phyloP scores from a whole-genome alignment of 2,113 vertebrate species.

The Dipodomys ordii region DNA sequence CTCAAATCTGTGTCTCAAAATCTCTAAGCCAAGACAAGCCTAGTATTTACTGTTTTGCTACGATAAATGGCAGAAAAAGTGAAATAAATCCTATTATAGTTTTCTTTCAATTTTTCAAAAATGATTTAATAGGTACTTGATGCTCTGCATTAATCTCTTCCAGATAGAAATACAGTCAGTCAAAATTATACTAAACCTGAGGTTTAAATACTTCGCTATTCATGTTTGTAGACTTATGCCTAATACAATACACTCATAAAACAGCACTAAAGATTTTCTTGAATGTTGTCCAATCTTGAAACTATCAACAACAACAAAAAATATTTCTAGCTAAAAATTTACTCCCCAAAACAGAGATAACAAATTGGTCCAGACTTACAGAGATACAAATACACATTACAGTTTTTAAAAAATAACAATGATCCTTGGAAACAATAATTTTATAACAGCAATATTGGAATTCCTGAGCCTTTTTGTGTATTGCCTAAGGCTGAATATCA shows the following conservation, averaged over 20 bases:
- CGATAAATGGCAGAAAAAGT: slow-evolving; percentile 40
- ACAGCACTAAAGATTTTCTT: not conserved
- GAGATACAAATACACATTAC: not conserved
- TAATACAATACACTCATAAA: not conserved
- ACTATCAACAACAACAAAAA: not conserved
- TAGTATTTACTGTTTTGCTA: slow-evolving; percentile 3
- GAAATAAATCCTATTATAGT: not conserved
- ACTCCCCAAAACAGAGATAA: not conserved
- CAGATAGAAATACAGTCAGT: not conserved
- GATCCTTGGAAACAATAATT: not conserved
- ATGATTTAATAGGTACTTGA: not conserved
- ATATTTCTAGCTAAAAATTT: not conserved
- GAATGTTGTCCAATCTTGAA: not conserved
- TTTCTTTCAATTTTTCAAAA: slow-evolving; percentile 37
- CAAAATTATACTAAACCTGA: slow-evolving; percentile 28
- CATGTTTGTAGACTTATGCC: not conserved
- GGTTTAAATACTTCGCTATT: not conserved
- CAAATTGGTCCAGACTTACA: not conserved
- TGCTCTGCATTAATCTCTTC: not conserved
- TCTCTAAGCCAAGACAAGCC: not conserved
- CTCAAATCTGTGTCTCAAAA: slow-evolving; percentile 17
- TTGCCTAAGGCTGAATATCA: not conserved
- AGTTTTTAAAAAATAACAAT: slow-evolving; percentile 21
- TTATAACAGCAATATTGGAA: not conserved
- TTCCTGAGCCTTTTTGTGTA: not conserved